Base-by-base conservation (phyloP, 2,113 vertebrate species). In the Lepus europaeus region DNA sequence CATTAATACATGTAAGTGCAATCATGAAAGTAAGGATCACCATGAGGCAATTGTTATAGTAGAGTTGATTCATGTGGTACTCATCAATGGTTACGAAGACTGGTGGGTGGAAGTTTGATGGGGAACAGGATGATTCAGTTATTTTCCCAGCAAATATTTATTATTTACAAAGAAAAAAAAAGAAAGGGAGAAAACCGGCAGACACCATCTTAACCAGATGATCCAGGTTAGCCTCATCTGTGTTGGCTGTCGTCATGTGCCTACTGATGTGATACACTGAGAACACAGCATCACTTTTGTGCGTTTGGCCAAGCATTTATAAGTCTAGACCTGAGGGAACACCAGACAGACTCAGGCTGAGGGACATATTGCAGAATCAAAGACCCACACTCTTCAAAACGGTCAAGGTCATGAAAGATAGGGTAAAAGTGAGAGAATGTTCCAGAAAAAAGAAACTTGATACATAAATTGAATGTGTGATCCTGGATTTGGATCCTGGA, bases 141-240 rank as follows among this genome's bases (percentile, higher is more conserved):
- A 45, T 45, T 87, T 89, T 94, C 29, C 80, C 76, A 70, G 76
- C 68, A 89, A 61, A 95, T 66, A 74, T 11, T 23, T 70, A 78
- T 69, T 81, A 70, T 70, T 89, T 91, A 64, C 36, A 59, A 72
- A 87, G 51, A 13, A 33, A 81, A 84, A 89, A 76, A 70, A 66
- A 89, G 70, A 70, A 53, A 45, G 59, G 56, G n/a, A 87, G 84
- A 72, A 78, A 90, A 36, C 9, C 17, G 36, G 36, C 45, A 95
- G 94, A 66, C 19, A 87, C 36, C 22, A 74, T 20, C 14, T 22
- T 69, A 22, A 78, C 8, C 53, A 51, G n/a, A 53, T 77, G 56
- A n/a, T 49, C 73, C 79, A 89, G 31, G 51, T 78, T 81, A 93
- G 20, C 63, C 29, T 68, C 69, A 36, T 61, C 73, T 36, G 9